These are phyloP conservation scores for Nematolebias whitei DNA, from an alignment of 2,113 vertebrate species.

Conservation along the genomic window DNA sequence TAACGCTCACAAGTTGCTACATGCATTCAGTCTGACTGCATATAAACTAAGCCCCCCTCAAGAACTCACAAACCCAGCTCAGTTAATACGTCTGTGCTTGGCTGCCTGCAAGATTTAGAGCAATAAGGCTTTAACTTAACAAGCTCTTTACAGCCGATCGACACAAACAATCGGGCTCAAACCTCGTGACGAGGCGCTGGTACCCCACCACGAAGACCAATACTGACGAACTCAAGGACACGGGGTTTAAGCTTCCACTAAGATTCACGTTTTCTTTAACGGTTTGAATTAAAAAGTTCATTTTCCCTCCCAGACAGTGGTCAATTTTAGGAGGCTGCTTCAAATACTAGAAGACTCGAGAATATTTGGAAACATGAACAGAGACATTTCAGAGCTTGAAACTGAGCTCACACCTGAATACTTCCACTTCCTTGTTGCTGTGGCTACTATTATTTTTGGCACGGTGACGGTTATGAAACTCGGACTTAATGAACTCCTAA, in stretches of 20 bases:
- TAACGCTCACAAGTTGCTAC: constrained; percentile 5
- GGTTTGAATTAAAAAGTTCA: no score
- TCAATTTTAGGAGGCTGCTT: no score
- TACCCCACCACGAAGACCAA: background rate
- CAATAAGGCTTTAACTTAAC: constrained; percentile 55
- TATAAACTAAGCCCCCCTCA: constrained; percentile 27
- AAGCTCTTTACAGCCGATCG: constrained; percentile 33
- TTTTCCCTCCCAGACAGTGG: no score
- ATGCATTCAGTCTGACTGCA: constrained; percentile 7
- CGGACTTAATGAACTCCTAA: background rate
- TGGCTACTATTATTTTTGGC: background rate
- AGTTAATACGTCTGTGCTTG: constrained; percentile 7
- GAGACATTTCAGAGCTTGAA: no score
- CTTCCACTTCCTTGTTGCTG: background rate
- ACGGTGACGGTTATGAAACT: background rate
- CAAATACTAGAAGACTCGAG: no score
- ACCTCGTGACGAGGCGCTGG: constrained; percentile 36
- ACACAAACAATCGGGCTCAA: constrained; percentile 39
- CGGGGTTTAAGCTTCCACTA: no score
- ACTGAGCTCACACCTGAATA: background rate
- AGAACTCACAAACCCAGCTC: constrained; percentile 23
- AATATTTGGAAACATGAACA: no score
- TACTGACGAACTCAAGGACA: no score
- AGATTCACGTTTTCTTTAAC: no score
- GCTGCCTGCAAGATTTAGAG: constrained; percentile 42